Evolutionary conservation across 2,797 vertebrate species (phyloP).

Genomic region (Monodelphis domestica): DNA sequence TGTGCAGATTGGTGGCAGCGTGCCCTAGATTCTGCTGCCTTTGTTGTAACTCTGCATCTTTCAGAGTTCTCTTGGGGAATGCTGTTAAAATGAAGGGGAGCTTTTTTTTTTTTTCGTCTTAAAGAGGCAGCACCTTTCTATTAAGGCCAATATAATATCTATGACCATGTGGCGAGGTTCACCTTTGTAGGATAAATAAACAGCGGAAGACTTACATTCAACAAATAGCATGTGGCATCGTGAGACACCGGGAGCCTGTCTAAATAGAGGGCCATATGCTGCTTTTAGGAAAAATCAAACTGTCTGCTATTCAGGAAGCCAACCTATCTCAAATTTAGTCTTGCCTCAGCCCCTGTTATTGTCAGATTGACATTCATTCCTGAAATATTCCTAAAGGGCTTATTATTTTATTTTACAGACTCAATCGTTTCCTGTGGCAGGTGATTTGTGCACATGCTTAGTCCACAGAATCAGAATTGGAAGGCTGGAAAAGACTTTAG

Average conservation of each 20-base stretch:
- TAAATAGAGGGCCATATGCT: neutral
- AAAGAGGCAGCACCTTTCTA: conserved; percentile 42
- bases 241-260: conserved; percentile 26
- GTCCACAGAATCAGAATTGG: conserved; percentile 26
- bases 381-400: neutral
- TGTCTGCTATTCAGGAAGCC: conserved; percentile 41
- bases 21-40: conserved; percentile 83
- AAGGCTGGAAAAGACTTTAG: neutral
- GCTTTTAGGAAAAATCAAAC: conserved; percentile 58
- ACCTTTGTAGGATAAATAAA: conserved; percentile 52
- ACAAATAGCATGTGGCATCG: conserved; percentile 6
- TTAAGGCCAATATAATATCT: conserved; percentile 43
- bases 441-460: conserved; percentile 13
- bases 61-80: conserved; percentile 67
- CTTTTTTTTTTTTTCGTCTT: neutral
- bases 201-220: conserved; percentile 21
- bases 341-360: neutral
- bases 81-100: conserved; percentile 66
- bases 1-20: conserved; percentile 52
- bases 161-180: conserved; percentile 3
- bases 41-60: conserved; percentile 81
- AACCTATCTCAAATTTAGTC: neutral
- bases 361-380: neutral
- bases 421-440: neutral
- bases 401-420: conserved; percentile 15